Evolutionary conservation across 2,888 invertebrate genomes (phyloP).

Genomic region (Allacma fusca): DNA sequence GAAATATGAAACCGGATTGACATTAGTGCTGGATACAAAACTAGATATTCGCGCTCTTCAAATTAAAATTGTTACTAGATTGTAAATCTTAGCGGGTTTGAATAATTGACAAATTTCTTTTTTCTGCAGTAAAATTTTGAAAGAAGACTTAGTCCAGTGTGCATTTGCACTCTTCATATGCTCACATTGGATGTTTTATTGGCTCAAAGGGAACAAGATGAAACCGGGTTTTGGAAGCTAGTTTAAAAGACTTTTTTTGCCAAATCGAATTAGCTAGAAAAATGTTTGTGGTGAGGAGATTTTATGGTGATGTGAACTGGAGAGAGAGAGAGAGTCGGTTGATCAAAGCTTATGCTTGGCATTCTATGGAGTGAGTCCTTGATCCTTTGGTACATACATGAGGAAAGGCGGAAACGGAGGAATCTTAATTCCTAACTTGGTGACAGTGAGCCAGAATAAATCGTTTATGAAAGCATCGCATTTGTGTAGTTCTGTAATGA

Average conservation of each 20-base stretch:
- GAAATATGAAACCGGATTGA: no score
- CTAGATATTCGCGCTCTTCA: no score
- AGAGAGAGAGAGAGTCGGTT: constrained; percentile 1
- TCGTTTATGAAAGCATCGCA: not conserved
- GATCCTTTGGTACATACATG: not conserved
- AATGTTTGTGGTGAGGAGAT: constrained; percentile 2
- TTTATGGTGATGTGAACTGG: constrained; percentile 5
- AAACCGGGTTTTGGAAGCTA: not conserved
- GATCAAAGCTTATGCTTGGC: not conserved
- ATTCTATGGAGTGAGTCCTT: not conserved
- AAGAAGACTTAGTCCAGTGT: no score
- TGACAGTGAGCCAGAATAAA: constrained; percentile 21
- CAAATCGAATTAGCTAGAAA: not conserved
- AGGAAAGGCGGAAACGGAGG: constrained; percentile 17
- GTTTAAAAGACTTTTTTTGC: not conserved
- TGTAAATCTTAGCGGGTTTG: no score
- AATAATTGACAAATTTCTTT: no score
- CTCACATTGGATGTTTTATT: no score
- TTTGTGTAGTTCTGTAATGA: constrained; percentile 29
- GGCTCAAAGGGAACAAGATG: not conserved
- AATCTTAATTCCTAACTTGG: constrained; percentile 21
- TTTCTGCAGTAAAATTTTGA: no score
- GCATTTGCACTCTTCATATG: no score
- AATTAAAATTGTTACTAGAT: no score
- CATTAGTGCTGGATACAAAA: no score